A percentile compares a stretch with the other conserved stretches of the same genome.
Evolutionary conservation across 2,797 vertebrate species (phyloP).

Genomic region (Sebastiscus albofasciatus): DNA sequence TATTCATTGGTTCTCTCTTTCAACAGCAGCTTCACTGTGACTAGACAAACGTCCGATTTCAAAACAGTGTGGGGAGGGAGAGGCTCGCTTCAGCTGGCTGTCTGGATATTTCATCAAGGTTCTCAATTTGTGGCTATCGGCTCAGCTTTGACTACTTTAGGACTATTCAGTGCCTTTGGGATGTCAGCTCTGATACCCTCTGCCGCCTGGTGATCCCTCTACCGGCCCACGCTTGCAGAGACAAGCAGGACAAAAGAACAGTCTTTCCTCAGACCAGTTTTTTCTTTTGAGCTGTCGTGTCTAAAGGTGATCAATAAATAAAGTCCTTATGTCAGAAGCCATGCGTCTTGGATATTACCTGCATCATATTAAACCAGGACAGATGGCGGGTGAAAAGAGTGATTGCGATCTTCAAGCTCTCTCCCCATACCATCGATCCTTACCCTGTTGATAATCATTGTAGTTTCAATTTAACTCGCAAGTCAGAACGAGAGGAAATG

Average conservation of each 20-base stretch:
- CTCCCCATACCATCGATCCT: conserved; percentile 47
- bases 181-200: conserved; percentile 22
- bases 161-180: conserved; percentile 17
- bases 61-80: conserved; percentile 14
- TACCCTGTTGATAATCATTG: conserved; percentile 60
- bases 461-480: conserved; percentile 72
- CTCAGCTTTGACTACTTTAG: conserved; percentile 51
- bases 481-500: conserved; percentile 64
- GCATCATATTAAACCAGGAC: conserved; percentile 79
- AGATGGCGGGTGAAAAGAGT: conserved; percentile 74
- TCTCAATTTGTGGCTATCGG: conserved; percentile 48
- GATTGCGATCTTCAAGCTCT: conserved; percentile 38
- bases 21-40: conserved; percentile 26
- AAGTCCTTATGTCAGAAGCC: conserved; percentile 77
- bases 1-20: conserved; percentile 13
- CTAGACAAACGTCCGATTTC: conserved; percentile 17
- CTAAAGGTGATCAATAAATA: conserved; percentile 82
- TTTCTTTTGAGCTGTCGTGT: conserved; percentile 75
- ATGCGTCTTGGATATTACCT: conserved; percentile 71
- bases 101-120: conserved; percentile 61
- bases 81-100: conserved; percentile 54
- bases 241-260: neutral
- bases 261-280: conserved; percentile 11
- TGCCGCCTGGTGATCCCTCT: conserved; percentile 31
- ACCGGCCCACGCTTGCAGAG: conserved; percentile 8